Conservation (phyloP, 2,888 invertebrate genomes). For the Campoplex capitator region DNA sequence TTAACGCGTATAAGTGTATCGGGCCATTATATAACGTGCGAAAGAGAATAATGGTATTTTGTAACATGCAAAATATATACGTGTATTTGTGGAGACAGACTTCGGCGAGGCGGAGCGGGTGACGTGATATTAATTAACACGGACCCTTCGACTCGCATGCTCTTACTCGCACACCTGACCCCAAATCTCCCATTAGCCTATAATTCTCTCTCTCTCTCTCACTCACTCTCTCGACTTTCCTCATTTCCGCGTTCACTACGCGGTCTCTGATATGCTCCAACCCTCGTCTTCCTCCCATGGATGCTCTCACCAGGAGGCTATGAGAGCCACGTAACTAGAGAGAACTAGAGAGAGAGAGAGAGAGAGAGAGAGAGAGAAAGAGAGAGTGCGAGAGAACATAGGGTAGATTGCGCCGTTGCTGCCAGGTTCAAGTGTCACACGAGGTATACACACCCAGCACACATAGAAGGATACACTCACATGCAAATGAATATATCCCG, state of each 20-base stretch:
- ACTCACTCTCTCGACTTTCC: conserved; percentile 62
- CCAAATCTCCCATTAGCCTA: conserved; percentile 65
- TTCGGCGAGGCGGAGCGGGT: conserved; percentile 81
- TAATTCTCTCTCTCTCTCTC: conserved; percentile 64
- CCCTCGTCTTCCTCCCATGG: conserved; percentile 44
- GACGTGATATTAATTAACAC: conserved; percentile 85
- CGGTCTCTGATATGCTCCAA: conserved; percentile 52
- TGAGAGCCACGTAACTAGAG: conserved; percentile 38
- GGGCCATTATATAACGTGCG: conserved; percentile 25
- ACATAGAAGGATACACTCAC: background rate
- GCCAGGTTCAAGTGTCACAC: conserved; percentile 81
- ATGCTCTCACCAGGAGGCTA: conserved; percentile 55
- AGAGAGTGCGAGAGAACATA: conserved; percentile 6
- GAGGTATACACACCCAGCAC: conserved; percentile 74
- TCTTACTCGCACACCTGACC: conserved; percentile 66
- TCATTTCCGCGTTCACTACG: conserved; percentile 66
- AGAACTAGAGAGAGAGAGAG: conserved; percentile 14
- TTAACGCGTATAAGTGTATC: background rate
- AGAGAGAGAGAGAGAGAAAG: conserved; percentile 5
- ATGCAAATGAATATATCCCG: conserved; percentile 58
- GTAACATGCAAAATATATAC: conserved; percentile 49
- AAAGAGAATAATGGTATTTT: conserved; percentile 29
- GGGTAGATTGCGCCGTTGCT: conserved; percentile 72
- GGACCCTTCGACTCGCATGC: conserved; percentile 80
- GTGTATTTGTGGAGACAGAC: conserved; percentile 76